phyloP scores from a whole-genome alignment of 2,888 invertebrate genomes.

The Actias luna region DNA sequence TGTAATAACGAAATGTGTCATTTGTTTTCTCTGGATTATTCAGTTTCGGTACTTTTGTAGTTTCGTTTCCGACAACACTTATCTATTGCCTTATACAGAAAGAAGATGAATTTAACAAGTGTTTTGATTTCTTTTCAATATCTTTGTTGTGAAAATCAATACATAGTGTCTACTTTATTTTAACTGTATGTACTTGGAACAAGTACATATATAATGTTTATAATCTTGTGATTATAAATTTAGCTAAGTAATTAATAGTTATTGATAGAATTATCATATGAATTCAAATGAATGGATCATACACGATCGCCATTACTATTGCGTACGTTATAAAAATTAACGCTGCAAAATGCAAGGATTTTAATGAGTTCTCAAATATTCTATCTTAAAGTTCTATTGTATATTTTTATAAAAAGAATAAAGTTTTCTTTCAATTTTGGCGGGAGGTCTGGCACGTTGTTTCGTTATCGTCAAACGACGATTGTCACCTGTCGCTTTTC shows the following conservation, averaged over 20 bases:
- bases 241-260: slow-evolving; percentile 18
- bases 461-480: slow-evolving; percentile 57
- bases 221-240: background rate
- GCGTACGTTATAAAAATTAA: slow-evolving; percentile 33
- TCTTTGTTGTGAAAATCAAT: slow-evolving; percentile 25
- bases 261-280: slow-evolving; percentile 10
- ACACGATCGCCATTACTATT: slow-evolving; percentile 37
- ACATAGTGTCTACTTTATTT: background rate
- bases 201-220: background rate
- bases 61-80: background rate
- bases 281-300: slow-evolving; percentile 19
- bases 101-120: slow-evolving; percentile 32
- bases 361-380: slow-evolving; percentile 14
- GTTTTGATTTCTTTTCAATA: slow-evolving; percentile 31
- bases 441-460: slow-evolving; percentile 71
- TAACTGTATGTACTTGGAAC: background rate
- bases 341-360: slow-evolving; percentile 28
- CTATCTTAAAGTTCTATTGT: slow-evolving; percentile 4
- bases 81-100: slow-evolving; percentile 20
- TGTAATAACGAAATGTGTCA: background rate
- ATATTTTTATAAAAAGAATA: slow-evolving; percentile 16
- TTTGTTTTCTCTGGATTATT: too few relatives aligned
- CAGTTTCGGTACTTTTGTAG: background rate
- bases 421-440: slow-evolving; percentile 66
- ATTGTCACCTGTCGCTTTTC: slow-evolving; percentile 70